Evolutionary conservation across 2,113 vertebrate species (phyloP), one percentile per base, ranked within the genome.

Genomic region (Athene noctua): DNA sequence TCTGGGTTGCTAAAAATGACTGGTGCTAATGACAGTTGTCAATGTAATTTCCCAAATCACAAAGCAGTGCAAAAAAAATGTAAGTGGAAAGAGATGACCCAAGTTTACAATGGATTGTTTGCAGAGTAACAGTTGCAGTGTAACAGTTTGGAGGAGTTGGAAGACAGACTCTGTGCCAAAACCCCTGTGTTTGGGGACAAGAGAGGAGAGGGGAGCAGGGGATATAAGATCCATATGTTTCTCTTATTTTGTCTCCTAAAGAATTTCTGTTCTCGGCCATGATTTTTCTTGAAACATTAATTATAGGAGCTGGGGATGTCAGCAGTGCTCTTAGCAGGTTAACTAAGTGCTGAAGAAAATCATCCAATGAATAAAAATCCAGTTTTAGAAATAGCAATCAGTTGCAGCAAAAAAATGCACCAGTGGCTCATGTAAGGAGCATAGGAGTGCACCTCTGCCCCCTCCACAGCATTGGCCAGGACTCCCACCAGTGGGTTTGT

Each of bases 261-360:
- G 80, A 29, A 72, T 82, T 86, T 26, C 14, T 18, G 6, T 94
- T 98, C 80, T 77, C 47, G n/a, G 62, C 54, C n/a, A 2, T 77
- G 75, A 94, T 93, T 83, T 79, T 96, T 90, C 66, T 75, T 95
- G 94, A 96, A 95, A 96, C 34, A 57, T 88, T 98, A 96, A 97
- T 97, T 97, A 91, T 90, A 97, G 97, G 81, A 96, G 89, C 80
- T 86, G 68, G n/a, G 61, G 91, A 96, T 98, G 97, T 97, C 95
- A 96, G 94, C 90, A 86, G 51, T 95, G 80, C 80, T 95, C 92
- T 98, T 94, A 96, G 96, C 54, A 96, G 88, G 88, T 86, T 93
- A 94, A 94, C 30, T 66, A 90, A 96, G 61, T 81, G 72, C 49
- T 73, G 72, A 86, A 92, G 93, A 93, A 94, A 92, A 83, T 47